Base-by-base conservation (phyloP, 2,113 vertebrate species). In the Sinocyclocheilus maitianheensis region DNA sequence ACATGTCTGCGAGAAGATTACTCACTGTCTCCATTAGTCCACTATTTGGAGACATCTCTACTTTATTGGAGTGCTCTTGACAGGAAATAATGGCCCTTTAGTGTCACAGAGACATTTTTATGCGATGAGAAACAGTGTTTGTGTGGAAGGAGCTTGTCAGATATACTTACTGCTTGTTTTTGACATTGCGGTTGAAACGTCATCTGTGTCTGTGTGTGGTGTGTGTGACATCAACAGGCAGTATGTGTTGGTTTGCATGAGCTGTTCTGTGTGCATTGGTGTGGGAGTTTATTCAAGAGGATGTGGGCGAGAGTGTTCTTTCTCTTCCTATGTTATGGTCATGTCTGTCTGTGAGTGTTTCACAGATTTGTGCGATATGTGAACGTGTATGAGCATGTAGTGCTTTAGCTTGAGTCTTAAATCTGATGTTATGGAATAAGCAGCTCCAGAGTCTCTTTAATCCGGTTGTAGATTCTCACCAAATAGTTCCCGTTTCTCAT, bases 141-240 rank as follows among this genome's bases (percentile, higher is more conserved):
- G 76, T 58, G 13, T 77, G 46, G 7, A 30, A 18, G 4, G 12
- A 43, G 12, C 11, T 34, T 43, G 34, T 62, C 22, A 24, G n/a
- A 20, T 81, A 46, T 81, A 26, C 26, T 63, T 65, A 65, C n/a
- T 20, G 78, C 16, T 7, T 20, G 14, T 81, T 46, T 65, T 30
- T 78, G 26, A 34, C 53, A 78, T 79, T 79, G 30, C 30, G 1
- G 34, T 63, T 40, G 40, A 26, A 26, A 46, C n/a, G 4, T 65
- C 60, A 65, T n/a, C 3, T 77, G 11, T 82, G 90, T 93, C 90
- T 92, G 43, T 89, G 71, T 83, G 90, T 93, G 90, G 71, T 83
- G 90, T 93, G 90, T 92, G 46, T 88, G 72, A 18, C 3, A 12
- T 40, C 75, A 90, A 86, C 58, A 89, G 75, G 83, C 80, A 43